Conservation (phyloP, 2,797 vertebrate genomes). For the Malurus leucopterus region DNA sequence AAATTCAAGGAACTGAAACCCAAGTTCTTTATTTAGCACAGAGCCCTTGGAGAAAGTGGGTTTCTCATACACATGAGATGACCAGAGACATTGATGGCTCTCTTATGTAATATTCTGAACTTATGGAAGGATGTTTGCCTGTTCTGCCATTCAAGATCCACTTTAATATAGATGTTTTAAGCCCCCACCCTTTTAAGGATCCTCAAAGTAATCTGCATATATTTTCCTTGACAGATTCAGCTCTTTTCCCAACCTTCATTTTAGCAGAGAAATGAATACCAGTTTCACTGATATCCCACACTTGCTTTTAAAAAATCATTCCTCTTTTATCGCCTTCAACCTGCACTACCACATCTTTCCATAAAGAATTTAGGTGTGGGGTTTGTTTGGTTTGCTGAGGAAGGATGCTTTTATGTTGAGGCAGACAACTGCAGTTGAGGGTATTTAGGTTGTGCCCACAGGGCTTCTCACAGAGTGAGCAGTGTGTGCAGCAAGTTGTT, state of each 20-base stretch:
- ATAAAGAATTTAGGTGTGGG: constrained; percentile 16
- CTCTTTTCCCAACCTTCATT: not conserved
- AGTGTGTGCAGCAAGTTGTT: not conserved
- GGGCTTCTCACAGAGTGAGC: not conserved
- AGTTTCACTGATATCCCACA: not conserved
- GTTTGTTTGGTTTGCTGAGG: constrained; percentile 23
- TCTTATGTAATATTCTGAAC: not conserved
- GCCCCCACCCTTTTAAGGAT: not conserved
- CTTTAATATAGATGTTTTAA: not conserved
- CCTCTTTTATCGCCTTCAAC: not conserved
- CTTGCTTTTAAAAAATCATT: not conserved
- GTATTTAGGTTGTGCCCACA: constrained; percentile 17
- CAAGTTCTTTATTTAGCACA: not conserved
- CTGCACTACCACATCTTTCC: not conserved
- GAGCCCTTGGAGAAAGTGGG: not conserved
- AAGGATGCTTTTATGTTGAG: constrained; percentile 36
- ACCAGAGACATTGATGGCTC: not conserved
- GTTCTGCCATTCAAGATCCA: not conserved
- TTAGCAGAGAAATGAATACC: not conserved
- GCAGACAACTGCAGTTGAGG: constrained; percentile 7
- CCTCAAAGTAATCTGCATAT: not conserved
- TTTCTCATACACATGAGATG: not conserved
- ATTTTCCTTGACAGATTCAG: not conserved
- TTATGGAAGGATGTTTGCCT: not conserved
- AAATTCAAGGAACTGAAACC: not conserved